Base-by-base conservation (phyloP, 2,113 vertebrate species). In the Limanda limanda region DNA sequence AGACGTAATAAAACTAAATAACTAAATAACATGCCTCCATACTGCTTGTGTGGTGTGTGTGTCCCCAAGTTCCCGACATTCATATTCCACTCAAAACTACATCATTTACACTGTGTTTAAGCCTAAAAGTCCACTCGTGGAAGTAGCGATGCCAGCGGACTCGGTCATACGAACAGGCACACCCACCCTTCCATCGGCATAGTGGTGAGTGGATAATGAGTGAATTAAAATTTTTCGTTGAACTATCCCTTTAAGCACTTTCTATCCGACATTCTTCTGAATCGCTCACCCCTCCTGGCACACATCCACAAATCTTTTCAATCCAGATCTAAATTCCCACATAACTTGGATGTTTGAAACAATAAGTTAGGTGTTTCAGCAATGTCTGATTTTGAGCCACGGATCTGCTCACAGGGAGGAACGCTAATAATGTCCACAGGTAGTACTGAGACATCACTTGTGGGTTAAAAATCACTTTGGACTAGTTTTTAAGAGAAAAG, bases 341-440 rank as follows among this genome's bases (percentile, higher is more conserved):
- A 86, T 79, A 72, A 81, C 74, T 84, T 63, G 7, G 52, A 64
- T 74, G 66, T 84, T 61, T 71, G 3, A 82, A 78, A 79, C 68
- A 76, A 78, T 73, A 72, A 63, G 61, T n/a, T 55, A 54, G 55
- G 54, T 57, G 67, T 68, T 76, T 80, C 55, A 80, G 68, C 75
- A 61, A 73, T 69, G 60, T 42, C 23, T 54, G 48, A 70, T 35
- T 59, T 0, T 60, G 59, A 70, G 62, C 77, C 47, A 31, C 35
- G n/a, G 21, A 14, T 68, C 35, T 18, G 52, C 69, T 61, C 59
- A 15, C 11, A 42, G 40, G 40, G 40, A 42, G 40, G 40, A 63
- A 31, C 1, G 17, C 65, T 64, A 15, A 59, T n/a, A 12, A 68
- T 72, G 20, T 58, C 25, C 48, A 40, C 71, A 47, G 69, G 51